Conservation (phyloP, 2,888 invertebrate species). For the Pachydiplax longipennis region DNA sequence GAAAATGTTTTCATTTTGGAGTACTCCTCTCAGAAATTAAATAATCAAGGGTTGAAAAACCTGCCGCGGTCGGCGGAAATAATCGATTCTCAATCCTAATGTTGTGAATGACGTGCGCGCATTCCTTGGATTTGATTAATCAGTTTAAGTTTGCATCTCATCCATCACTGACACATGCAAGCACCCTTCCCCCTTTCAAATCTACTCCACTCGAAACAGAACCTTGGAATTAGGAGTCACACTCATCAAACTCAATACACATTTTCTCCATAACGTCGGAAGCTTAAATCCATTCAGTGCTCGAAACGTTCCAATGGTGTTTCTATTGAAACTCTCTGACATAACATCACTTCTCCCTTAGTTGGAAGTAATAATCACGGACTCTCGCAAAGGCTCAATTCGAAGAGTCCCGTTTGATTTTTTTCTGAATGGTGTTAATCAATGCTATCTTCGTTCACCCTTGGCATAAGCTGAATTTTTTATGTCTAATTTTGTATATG, state of each 20-base stretch:
- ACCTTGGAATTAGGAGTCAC: background rate
- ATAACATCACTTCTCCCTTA: background rate
- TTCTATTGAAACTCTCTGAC: background rate
- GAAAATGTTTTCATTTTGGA: background rate
- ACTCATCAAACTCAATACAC: background rate
- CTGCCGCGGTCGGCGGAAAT: background rate
- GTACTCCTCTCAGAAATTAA: background rate
- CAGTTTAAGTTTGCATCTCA: conserved; percentile 29
- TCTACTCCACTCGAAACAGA: background rate
- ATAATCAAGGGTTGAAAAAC: background rate
- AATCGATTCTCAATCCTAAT: conserved; percentile 34
- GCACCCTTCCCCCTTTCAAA: background rate
- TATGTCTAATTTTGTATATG: no score
- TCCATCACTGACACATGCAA: conserved; percentile 33
- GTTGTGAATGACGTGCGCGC: conserved; percentile 21
- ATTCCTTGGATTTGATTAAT: conserved; percentile 36
- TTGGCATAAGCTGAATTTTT: no score
- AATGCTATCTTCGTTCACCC: no score
- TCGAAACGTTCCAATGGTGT: background rate
- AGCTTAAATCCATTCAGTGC: background rate
- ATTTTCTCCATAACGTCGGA: background rate
- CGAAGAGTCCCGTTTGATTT: background rate
- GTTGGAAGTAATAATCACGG: background rate
- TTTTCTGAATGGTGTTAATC: no score
- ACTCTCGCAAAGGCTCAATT: background rate